These are phyloP conservation scores for Agrochola litura DNA, from an alignment of 2,888 invertebrate species.

Conservation along the genomic window DNA sequence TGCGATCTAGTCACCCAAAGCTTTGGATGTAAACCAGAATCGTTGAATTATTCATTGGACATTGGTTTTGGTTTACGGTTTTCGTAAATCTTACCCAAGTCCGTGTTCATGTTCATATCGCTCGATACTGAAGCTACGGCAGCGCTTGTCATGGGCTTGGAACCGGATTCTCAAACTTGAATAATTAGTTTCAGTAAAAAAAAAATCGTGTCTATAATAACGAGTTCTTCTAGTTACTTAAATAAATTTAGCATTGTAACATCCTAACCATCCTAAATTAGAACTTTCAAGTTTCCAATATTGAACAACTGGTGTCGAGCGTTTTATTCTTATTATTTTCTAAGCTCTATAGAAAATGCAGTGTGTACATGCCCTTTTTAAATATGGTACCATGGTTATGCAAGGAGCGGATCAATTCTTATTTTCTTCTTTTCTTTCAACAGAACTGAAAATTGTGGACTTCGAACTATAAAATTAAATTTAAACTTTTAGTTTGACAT, in stretches of 20 bases:
- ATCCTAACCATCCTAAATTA: not conserved
- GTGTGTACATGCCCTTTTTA: slow-evolving; percentile 35
- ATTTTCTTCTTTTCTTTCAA: not conserved
- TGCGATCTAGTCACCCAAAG: not conserved
- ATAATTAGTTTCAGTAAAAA: not conserved
- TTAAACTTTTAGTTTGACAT: no score
- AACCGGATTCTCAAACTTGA: not conserved
- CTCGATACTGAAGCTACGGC: not conserved
- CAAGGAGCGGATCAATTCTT: slow-evolving; percentile 25
- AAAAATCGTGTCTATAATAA: not conserved
- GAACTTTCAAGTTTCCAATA: not conserved
- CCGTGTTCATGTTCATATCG: slow-evolving; percentile 3
- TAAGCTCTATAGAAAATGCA: not conserved
- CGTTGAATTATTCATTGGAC: slow-evolving; percentile 9
- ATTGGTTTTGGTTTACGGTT: slow-evolving; percentile 18
- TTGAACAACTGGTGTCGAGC: not conserved
- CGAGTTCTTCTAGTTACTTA: not conserved
- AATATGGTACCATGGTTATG: slow-evolving; percentile 39
- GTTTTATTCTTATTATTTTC: not conserved
- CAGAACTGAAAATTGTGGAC: not conserved
- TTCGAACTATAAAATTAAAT: no score
- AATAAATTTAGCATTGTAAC: not conserved
- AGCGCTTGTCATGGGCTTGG: not conserved
- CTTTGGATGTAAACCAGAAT: slow-evolving; percentile 4
- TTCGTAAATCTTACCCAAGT: slow-evolving; percentile 23